These are phyloP conservation scores for Zelostemma sp. DNA, from an alignment of 1,140 invertebrate species.

Conservation along the genomic window DNA sequence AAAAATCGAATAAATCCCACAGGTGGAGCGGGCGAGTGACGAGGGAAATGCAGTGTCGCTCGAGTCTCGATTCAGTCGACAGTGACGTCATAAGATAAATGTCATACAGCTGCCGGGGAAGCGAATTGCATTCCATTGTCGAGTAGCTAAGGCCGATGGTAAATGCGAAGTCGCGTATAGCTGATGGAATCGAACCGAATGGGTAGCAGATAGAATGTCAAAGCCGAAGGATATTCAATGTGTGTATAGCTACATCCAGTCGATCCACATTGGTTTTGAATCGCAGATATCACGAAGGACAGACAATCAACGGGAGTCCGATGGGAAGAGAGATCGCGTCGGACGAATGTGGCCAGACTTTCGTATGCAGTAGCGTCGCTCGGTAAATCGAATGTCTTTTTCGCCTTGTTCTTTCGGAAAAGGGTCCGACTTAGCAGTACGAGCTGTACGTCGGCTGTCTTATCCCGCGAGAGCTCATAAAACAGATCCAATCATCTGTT, in stretches of 20 bases:
- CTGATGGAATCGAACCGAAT: constrained; percentile 41
- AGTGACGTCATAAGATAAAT: constrained; percentile 44
- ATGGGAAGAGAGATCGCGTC: constrained; percentile 14
- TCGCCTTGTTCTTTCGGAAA: constrained; percentile 16
- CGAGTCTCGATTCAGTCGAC: constrained; percentile 39
- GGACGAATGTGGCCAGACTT: constrained; percentile 11
- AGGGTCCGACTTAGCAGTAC: constrained; percentile 31
- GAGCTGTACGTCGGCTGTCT: constrained; percentile 30
- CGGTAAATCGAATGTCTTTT: constrained; percentile 10
- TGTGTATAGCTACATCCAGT: background rate
- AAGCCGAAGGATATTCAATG: constrained; percentile 36
- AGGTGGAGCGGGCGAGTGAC: background rate
- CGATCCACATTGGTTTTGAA: constrained; percentile 1
- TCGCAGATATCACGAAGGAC: background rate
- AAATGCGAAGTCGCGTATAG: constrained; percentile 42
- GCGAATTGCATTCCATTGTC: constrained; percentile 45
- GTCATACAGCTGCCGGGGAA: constrained; percentile 41
- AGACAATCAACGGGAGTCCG: constrained; percentile 16
- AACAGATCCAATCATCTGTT: constrained; percentile 70
- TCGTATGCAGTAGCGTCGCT: constrained; percentile 14
- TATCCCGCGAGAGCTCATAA: constrained; percentile 68
- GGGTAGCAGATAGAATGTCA: constrained; percentile 36
- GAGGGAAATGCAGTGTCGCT: constrained; percentile 31
- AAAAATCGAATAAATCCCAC: constrained; percentile 9
- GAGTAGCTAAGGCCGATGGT: constrained; percentile 25